Evolutionary conservation across 2,888 invertebrate species (phyloP), one percentile per base, ranked within the genome.

Genomic region (Isoperla grammatica): DNA sequence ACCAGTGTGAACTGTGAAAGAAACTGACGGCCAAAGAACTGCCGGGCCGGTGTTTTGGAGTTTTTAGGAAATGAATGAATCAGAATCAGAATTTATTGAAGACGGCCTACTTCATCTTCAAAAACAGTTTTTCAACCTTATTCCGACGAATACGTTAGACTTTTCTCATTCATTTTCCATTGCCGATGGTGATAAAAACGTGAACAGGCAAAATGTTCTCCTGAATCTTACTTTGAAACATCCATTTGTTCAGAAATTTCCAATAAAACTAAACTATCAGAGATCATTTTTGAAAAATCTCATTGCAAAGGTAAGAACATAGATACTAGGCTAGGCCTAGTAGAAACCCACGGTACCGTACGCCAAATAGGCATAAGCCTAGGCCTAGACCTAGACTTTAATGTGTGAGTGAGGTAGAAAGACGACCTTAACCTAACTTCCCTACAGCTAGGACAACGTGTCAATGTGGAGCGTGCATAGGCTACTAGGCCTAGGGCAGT

Each of bases 271-370:
- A 43, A 76, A 78, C 39, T 90, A 87, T 71, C 80, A 81, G 64
- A 79, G 77, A 68, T 74, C 78, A 29, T 90, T 88, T 73, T 72
- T 89, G 11, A 89, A 87, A 71, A 76, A 76, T 63, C 65, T 88
- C 1, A 79, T 89, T 54, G 67, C 74, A n/a, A 69, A 74, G 68
- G 74, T 73, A 59, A 49, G 64, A 29, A 6, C 29, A 4, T 8
- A 29, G 29, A 8, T 29, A 29, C 5, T 4, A 8, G 29, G 5
- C 29, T 29, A 29, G 29, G 29, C 29, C 29, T 29, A 6, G 29
- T 29, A 6, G 29, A 29, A 4, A 8, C 8, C 8, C 5, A 29
- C 29, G 29, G 29, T 8, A 29, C 29, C 29, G 8, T 11, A 37
- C 15, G 3, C 17, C 37, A 64, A 11, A 12, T 45, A 22, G 12